Base-by-base conservation (phyloP, 2,888 invertebrate species). In the Galerucella pusilla region DNA sequence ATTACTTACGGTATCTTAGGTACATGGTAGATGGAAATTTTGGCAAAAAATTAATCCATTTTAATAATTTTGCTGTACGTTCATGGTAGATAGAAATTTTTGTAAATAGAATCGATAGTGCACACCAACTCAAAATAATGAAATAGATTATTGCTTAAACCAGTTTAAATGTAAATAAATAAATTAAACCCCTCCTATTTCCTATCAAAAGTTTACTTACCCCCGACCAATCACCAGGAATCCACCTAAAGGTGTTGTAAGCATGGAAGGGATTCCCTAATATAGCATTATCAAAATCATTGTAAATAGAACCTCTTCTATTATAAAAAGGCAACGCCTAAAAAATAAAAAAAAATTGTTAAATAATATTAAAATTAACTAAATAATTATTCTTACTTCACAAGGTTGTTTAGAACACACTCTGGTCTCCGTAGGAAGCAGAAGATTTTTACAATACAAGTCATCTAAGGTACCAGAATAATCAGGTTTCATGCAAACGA, bases 181-280 rank as follows among this genome's bases (percentile, higher is more conserved):
- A 28, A 28, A 28, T 28, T 28, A 28, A 28, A 28, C 28, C 28
- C 28, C 4, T 84, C 60, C 16, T 20, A 64, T 70, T 65, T n/a
- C 7, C 16, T 11, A n/a, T 35, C 16, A 59, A n/a, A 6, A 71
- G 63, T 11, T n/a, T 59, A 79, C 81, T 85, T 82, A 89, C 89
- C 80, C 87, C 82, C 68, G 87, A 87, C 85, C 88, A 88, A 49
- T 84, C 82, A 68, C 86, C 88, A 5, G 86, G 82, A 1, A 85
- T 82, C 90, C 90, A 90, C 65, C 79, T 76, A 74, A 79, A 83
- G 20, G 68, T 75, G 70, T 85, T 84, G 71, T 86, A 88, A n/a
- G 83, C 84, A 0, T 72, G 73, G 20, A 80, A 81, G 14, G 79
- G 76, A 20, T 78, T 75, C 49, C 78, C 83, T 25, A 84, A 82